Evolutionary conservation across 2,888 invertebrate genomes (phyloP).

Genomic region (Minunthozetes semirufus): DNA sequence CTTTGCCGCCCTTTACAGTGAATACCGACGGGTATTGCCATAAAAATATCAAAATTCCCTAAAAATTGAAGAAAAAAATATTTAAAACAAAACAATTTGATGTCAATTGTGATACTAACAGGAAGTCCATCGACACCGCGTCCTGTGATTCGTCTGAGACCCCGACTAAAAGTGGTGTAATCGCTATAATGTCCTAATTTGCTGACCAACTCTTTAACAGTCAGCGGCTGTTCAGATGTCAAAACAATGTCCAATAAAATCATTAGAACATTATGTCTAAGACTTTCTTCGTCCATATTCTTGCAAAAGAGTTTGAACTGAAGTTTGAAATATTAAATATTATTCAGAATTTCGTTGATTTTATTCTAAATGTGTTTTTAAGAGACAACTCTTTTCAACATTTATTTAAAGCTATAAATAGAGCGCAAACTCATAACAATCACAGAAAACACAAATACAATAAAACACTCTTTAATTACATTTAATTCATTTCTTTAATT

Average conservation of each 20-base stretch:
- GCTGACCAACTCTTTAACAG: slow-evolving; percentile 23
- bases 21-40: slow-evolving; percentile 35
- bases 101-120: neutral
- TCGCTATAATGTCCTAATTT: slow-evolving; percentile 21
- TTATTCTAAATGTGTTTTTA: neutral
- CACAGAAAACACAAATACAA: neutral
- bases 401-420: slow-evolving; percentile 1
- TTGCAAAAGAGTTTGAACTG: neutral
- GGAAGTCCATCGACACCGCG: slow-evolving; percentile 24
- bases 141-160: slow-evolving; percentile 11
- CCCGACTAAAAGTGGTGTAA: neutral
- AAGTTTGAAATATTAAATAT: neutral
- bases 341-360: neutral
- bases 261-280: slow-evolving; percentile 17
- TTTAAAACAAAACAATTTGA: too few relatives aligned
- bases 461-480: neutral
- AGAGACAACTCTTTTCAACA: slow-evolving; percentile 6
- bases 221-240: slow-evolving; percentile 6
- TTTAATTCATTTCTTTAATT: too few relatives aligned
- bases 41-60: slow-evolving; percentile 22
- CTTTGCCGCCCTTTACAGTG: neutral
- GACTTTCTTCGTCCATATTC: slow-evolving; percentile 16
- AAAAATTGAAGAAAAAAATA: neutral
- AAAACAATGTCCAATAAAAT: slow-evolving; percentile 4
- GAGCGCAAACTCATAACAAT: neutral